These are phyloP conservation scores for Heteractis magnifica DNA, from an alignment of 92 coral and sea anemone genomes.

Conservation along the genomic window DNA sequence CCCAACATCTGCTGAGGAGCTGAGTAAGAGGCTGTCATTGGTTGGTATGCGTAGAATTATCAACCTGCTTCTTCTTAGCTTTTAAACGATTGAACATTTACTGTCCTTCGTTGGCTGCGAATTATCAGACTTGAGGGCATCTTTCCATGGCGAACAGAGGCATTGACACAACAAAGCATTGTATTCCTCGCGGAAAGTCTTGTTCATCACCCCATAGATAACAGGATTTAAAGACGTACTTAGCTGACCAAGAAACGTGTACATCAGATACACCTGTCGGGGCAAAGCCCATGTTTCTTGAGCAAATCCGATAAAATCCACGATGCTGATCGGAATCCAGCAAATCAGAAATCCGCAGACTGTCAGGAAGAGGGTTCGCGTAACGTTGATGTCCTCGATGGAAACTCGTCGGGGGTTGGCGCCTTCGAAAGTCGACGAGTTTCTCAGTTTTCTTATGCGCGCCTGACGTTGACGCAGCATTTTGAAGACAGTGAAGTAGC, in stretches of 20 bases:
- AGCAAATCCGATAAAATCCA: conserved; percentile 73
- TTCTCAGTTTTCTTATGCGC: conserved; percentile 33
- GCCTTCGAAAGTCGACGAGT: conserved; percentile 17
- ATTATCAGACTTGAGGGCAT: conserved; percentile 20
- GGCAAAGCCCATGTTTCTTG: conserved; percentile 72
- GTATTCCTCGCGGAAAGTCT: conserved; percentile 73
- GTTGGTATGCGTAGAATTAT: not conserved
- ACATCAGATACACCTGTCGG: conserved; percentile 75
- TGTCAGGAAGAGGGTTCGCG: conserved; percentile 66
- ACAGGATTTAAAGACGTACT: conserved; percentile 72
- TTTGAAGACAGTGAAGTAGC: conserved; percentile 66
- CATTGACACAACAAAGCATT: conserved; percentile 28
- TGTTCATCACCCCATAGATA: conserved; percentile 82
- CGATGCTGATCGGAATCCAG: conserved; percentile 71
- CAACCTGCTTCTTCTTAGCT: not conserved
- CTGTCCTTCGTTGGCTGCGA: conserved; percentile 44
- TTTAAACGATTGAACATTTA: conserved; percentile 43
- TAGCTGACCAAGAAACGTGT: conserved; percentile 73
- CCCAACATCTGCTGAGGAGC: not conserved
- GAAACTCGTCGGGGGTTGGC: conserved; percentile 34
- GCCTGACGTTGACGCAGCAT: conserved; percentile 55
- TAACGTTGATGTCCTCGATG: conserved; percentile 69
- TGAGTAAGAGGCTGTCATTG: not conserved
- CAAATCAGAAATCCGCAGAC: conserved; percentile 70
- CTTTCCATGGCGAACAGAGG: not conserved